Evolutionary conservation across 1,140 invertebrate genomes (phyloP).

Genomic region (Euura saliciscinereae): DNA sequence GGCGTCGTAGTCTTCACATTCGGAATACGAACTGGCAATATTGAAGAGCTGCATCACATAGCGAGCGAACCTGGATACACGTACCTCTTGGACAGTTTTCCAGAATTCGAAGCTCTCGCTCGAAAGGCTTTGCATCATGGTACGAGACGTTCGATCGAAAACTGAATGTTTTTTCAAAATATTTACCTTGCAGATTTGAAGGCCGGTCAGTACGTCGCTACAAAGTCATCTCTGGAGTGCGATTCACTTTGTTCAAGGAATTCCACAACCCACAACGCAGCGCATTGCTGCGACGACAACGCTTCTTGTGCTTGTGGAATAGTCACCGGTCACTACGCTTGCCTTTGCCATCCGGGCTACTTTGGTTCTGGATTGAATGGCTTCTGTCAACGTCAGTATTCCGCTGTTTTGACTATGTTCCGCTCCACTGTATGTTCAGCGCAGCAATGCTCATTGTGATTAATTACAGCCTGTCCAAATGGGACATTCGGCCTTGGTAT

Average conservation of each 20-base stretch:
- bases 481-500: constrained; percentile 56
- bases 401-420: constrained; percentile 15
- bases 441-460: constrained; percentile 34
- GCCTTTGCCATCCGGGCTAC: constrained; percentile 69
- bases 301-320: constrained; percentile 72
- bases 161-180: neutral
- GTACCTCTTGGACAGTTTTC: constrained; percentile 73
- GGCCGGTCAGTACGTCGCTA: constrained; percentile 63
- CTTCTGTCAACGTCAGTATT: constrained; percentile 66
- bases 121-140: constrained; percentile 73
- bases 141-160: constrained; percentile 36
- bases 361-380: constrained; percentile 69
- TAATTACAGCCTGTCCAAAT: constrained; percentile 55
- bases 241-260: constrained; percentile 60
- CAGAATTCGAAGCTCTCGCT: constrained; percentile 75
- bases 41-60: constrained; percentile 69
- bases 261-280: constrained; percentile 14
- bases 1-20: constrained; percentile 71
- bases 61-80: constrained; percentile 69
- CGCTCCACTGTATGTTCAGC: constrained; percentile 32
- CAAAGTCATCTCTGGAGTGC: constrained; percentile 60
- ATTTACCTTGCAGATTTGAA: constrained; percentile 64
- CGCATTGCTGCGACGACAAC: constrained; percentile 64
- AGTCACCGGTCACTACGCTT: constrained; percentile 72
- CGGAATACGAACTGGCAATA: constrained; percentile 73